Base-by-base conservation (phyloP, 2,797 vertebrate species). In the Leuciscus waleckii region DNA sequence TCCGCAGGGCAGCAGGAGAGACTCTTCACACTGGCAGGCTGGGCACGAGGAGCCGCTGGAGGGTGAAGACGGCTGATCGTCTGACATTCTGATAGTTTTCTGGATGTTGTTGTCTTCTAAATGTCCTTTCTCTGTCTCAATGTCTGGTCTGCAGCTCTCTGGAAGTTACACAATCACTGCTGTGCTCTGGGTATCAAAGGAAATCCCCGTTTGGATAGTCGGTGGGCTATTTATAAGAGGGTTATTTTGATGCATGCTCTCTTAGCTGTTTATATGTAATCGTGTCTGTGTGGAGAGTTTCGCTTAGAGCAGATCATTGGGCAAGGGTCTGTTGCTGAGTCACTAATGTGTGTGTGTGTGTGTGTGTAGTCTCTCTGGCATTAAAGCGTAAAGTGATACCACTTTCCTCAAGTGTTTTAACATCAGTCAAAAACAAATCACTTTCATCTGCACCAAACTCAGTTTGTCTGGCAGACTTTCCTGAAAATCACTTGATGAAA, bases 1-100 rank as follows among this genome's bases (percentile, higher is more conserved):
- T 6, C 96, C 96, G 58, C 96, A 97, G 23, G 93, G 85, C 0
- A 96, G 93, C 0, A 94, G 93, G 79, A 93, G 91, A 1, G 95
- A 92, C 0, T 94, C 93, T 1, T 86, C 91, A 0, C 94, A 92
- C 88, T 95, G 96, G 86, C 96, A 97, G 49, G 95, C 93, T 0
- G 95, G 95, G 14, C 95, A 95, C 9, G 93, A 78, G 23, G 83
- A 54, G 29, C 69, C 63, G 19, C 83, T 61, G 23, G 68, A 37
- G 41, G 85, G 43, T 21, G 70, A 61, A 71, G 82, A 65, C 10
- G 87, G 23, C 26, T 69, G 74, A 49, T 89, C 86, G 61, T 87
- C 84, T 19, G 86, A 82, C 85, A 86, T 89, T 9, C 37, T 37
- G 26, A 61, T 65, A 21, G 63, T 54, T 46, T 17, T 70, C 43